Evolutionary conservation across 2,888 invertebrate species (phyloP).

Genomic region (Lacanobia oleracea): DNA sequence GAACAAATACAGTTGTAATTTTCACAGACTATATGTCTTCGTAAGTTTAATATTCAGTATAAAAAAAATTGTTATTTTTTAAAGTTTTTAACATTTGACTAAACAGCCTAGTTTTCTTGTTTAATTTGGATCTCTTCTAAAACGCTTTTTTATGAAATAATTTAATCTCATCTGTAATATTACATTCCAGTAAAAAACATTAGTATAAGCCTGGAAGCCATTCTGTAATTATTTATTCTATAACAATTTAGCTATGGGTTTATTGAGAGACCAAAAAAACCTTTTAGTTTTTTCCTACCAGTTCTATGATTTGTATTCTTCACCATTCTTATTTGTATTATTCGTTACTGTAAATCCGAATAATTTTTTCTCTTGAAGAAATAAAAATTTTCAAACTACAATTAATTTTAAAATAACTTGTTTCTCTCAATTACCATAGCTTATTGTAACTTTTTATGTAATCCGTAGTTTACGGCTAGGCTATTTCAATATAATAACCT

Average conservation of each 20-base stretch:
- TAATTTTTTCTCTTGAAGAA: no score
- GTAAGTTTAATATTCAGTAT: conserved; percentile 1
- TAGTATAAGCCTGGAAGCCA: conserved; percentile 77
- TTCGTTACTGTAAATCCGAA: not conserved
- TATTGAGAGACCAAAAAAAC: not conserved
- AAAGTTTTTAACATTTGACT: conserved; percentile 3
- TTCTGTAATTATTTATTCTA: conserved; percentile 64
- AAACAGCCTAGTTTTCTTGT: conserved; percentile 47
- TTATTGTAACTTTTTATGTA: conserved; percentile 63
- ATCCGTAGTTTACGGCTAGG: conserved; percentile 60
- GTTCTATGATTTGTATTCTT: not conserved
- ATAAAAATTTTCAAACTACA: no score
- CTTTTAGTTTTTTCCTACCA: no score
- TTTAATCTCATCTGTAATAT: conserved; percentile 85
- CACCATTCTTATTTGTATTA: not conserved
- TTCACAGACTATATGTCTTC: conserved; percentile 6
- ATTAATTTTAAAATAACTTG: not conserved
- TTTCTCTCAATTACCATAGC: conserved; percentile 27
- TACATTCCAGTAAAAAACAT: conserved; percentile 87
- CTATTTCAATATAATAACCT: conserved; percentile 58
- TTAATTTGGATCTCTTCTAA: conserved; percentile 81
- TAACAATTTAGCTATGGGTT: conserved; percentile 64
- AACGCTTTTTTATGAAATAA: conserved; percentile 77
- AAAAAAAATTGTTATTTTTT: not conserved
- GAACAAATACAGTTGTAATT: conserved; percentile 30